Percentiles rank a stretch among this genome's conserved stretches.
Evolutionary conservation across 1,140 invertebrate species (phyloP).

Genomic region (Vanessa atalanta): DNA sequence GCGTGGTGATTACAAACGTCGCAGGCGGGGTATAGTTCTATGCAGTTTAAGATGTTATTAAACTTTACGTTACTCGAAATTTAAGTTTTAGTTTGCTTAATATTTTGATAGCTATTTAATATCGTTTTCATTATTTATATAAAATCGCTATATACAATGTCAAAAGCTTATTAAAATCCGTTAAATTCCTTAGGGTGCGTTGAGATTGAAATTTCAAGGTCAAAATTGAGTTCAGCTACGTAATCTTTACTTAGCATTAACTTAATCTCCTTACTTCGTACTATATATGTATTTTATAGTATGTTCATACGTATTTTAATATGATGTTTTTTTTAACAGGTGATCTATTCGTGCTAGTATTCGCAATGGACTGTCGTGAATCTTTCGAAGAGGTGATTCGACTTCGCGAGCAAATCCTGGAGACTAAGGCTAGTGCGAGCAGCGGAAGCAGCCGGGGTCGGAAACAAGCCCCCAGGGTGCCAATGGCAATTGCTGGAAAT

Average conservation of each 20-base stretch:
- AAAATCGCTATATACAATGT: too few species aligned
- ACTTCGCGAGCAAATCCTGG: conserved; percentile 90
- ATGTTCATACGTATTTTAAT: too few species aligned
- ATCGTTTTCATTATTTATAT: not conserved
- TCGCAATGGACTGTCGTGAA: conserved; percentile 91
- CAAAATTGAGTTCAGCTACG: too few species aligned
- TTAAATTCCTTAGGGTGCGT: too few species aligned
- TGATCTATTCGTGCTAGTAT: conserved; percentile 92
- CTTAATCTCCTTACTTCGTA: not conserved
- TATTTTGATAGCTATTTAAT: not conserved
- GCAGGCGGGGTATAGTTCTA: not conserved
- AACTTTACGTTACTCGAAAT: not conserved
- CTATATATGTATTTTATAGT: not conserved
- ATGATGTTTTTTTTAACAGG: conserved; percentile 80
- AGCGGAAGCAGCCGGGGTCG: conserved; percentile 82
- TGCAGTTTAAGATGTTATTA: conserved; percentile 5
- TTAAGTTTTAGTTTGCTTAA: not conserved
- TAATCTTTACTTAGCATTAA: too few species aligned
- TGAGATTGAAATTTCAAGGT: too few species aligned
- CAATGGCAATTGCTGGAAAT: conserved; percentile 91
- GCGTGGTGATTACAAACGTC: not conserved
- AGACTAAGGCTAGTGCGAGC: conserved; percentile 87
- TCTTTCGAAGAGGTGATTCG: conserved; percentile 92
- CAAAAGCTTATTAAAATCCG: too few species aligned
- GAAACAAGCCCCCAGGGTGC: conserved; percentile 84